Evolutionary conservation across 2,888 invertebrate species (phyloP).

Genomic region (Dicroscelio sp.): DNA sequence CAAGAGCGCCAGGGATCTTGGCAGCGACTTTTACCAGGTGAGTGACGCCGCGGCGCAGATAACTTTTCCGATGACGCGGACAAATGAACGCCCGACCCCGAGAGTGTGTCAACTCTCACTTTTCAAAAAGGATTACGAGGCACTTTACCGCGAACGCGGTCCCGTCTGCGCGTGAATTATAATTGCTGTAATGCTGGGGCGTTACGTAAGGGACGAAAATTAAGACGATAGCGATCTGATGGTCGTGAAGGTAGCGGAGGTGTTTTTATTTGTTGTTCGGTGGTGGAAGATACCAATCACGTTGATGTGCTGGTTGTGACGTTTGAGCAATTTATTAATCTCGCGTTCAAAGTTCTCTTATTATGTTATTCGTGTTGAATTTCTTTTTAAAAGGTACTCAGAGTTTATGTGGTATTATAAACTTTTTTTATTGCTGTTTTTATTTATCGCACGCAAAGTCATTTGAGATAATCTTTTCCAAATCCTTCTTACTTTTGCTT

Average conservation of each 20-base stretch:
- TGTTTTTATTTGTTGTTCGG: not conserved
- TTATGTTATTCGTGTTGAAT: no score
- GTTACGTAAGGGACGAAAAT: not conserved
- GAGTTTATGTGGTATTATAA: no score
- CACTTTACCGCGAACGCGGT: constrained; percentile 35
- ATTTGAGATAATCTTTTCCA: no score
- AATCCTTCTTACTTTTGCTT: no score
- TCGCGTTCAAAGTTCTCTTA: no score
- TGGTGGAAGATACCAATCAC: not conserved
- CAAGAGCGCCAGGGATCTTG: constrained; percentile 90
- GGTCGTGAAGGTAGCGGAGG: not conserved
- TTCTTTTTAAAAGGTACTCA: no score
- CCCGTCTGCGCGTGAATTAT: not conserved
- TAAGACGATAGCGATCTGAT: not conserved
- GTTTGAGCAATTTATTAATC: no score
- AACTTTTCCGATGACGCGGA: constrained; percentile 60
- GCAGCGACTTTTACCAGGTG: constrained; percentile 90
- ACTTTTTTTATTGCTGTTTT: no score
- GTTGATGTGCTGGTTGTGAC: not conserved
- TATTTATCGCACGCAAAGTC: no score
- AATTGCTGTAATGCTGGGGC: not conserved
- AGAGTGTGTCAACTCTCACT: constrained; percentile 67
- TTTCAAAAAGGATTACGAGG: constrained; percentile 60
- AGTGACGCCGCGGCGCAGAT: constrained; percentile 69
- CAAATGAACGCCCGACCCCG: constrained; percentile 46